phyloP scores from a whole-genome alignment of 2,888 invertebrate species.

The Leucoma salicis region DNA sequence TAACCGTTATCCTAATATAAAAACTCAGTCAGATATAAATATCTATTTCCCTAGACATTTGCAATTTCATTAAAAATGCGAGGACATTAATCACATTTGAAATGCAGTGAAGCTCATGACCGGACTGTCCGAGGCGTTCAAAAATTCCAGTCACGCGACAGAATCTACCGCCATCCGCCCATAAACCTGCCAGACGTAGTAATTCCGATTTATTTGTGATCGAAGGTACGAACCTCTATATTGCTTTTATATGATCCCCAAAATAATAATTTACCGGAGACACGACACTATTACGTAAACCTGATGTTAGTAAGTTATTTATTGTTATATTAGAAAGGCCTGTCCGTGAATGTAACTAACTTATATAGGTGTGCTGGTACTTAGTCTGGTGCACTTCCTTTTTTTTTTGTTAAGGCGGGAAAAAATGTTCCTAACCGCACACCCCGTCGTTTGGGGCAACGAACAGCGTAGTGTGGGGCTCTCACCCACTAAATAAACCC shows the following conservation, averaged over 20 bases:
- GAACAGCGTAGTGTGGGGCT: too few relatives aligned
- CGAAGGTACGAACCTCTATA: conserved; percentile 38
- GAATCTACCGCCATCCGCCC: conserved; percentile 55
- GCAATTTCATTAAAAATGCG: conserved; percentile 58
- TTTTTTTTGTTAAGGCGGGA: too few relatives aligned
- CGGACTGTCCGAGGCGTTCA: conserved; percentile 43
- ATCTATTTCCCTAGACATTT: conserved; percentile 43
- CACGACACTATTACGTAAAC: conserved; percentile 17
- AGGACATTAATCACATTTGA: conserved; percentile 64
- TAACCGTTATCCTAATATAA: too few relatives aligned
- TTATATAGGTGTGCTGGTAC: too few relatives aligned
- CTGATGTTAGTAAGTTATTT: background rate
- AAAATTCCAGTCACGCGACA: conserved; percentile 65
- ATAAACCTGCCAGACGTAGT: conserved; percentile 49
- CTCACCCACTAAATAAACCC: too few relatives aligned
- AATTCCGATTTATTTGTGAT: conserved; percentile 59
- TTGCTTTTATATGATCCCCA: conserved; percentile 43
- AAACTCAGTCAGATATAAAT: background rate
- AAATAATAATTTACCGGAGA: conserved; percentile 34
- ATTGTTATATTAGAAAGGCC: background rate
- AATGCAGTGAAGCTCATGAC: conserved; percentile 53
- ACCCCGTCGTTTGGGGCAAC: too few relatives aligned
- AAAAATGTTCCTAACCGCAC: too few relatives aligned
- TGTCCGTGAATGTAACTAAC: background rate
- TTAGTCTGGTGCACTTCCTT: too few relatives aligned